A percentile compares a stretch with the other conserved stretches of the same genome.
These are phyloP conservation scores for Siderastrea radians DNA, from an alignment of 92 coral and sea anemone species.

Conservation along the genomic window DNA sequence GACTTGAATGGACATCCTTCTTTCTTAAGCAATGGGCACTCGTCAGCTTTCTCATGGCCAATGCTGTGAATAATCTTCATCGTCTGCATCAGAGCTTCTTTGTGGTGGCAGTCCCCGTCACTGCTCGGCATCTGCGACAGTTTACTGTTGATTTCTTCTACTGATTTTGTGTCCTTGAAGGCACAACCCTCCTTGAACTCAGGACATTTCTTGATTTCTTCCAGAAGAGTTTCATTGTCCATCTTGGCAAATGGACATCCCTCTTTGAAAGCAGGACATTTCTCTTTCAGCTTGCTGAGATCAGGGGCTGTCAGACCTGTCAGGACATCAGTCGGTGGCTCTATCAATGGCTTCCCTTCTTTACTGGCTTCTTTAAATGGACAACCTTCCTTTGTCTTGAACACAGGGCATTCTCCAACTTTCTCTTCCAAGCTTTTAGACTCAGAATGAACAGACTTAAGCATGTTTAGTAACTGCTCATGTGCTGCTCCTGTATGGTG, in stretches of 20 bases:
- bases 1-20: conserved; percentile 94
- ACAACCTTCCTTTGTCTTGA: conserved; percentile 80
- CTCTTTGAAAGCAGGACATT: conserved; percentile 94
- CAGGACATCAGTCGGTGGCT: conserved; percentile 75
- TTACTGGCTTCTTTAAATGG: conserved; percentile 86
- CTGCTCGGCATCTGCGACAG: conserved; percentile 88
- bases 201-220: conserved; percentile 93
- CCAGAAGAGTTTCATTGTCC: conserved; percentile 73
- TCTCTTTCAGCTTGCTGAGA: conserved; percentile 79
- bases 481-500: conserved; percentile 81
- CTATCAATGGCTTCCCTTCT: conserved; percentile 77
- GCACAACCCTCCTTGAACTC: conserved; percentile 97
- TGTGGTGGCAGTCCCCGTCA: conserved; percentile 73
- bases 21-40: conserved; percentile 84
- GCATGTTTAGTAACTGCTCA: conserved; percentile 74
- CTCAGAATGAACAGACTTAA: conserved; percentile 69
- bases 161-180: conserved; percentile 83
- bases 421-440: conserved; percentile 77
- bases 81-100: conserved; percentile 81
- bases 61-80: conserved; percentile 88
- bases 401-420: conserved; percentile 86
- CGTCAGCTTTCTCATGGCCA: conserved; percentile 80
- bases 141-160: conserved; percentile 83
- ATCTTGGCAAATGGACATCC: conserved; percentile 93
- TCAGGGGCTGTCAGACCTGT: conserved; percentile 70